A percentile compares a stretch with the other conserved stretches of the same genome.
phyloP scores from a whole-genome alignment of 2,888 invertebrate species.

The Flexamia atlantica region DNA sequence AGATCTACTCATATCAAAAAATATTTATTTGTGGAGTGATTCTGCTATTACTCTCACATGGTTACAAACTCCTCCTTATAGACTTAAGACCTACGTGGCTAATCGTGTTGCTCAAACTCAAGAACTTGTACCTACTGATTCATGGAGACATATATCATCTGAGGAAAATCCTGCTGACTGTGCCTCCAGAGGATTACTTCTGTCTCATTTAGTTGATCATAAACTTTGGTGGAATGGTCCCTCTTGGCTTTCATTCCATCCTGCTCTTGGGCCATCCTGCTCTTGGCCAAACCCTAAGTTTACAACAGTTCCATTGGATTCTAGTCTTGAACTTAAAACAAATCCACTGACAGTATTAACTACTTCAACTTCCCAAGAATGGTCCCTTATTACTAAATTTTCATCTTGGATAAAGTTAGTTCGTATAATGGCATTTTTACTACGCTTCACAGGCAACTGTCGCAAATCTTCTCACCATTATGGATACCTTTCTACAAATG shows the following conservation, averaged over 20 bases:
- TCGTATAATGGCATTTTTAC: too few relatives aligned
- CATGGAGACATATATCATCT: background rate
- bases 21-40: background rate
- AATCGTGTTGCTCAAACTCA: conserved; percentile 11
- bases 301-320: too few relatives aligned
- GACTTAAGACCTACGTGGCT: background rate
- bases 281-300: too few relatives aligned
- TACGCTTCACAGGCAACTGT: too few relatives aligned
- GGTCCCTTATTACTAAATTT: too few relatives aligned
- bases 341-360: too few relatives aligned
- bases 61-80: background rate
- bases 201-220: background rate
- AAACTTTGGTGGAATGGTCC: conserved; percentile 5
- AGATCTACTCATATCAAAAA: background rate
- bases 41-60: conserved; percentile 9
- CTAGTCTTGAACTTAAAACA: too few relatives aligned
- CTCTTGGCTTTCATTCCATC: conserved; percentile 1
- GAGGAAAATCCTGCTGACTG: background rate
- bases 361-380: too few relatives aligned
- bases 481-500: too few relatives aligned
- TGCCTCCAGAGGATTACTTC: background rate
- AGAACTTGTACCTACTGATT: conserved; percentile 3
- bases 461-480: too few relatives aligned
- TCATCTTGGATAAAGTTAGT: too few relatives aligned
- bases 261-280: too few relatives aligned